phyloP scores from a whole-genome alignment of 1,140 invertebrate genomes.

The Adoxophyes honmai region DNA sequence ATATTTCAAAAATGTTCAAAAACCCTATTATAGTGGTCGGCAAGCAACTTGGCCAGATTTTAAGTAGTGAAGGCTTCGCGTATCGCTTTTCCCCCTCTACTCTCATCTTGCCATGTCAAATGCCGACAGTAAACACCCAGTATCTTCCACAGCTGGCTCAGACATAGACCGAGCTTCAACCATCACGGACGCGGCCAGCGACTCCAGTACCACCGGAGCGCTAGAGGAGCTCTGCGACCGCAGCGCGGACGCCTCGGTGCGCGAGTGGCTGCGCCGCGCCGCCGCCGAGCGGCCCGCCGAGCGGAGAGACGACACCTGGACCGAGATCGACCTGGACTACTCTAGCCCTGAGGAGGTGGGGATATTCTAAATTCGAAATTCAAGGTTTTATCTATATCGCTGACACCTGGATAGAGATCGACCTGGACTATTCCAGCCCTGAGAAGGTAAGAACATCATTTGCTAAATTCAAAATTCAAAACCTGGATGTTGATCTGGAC shows the following conservation, averaged over 20 bases:
- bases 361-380: too few relatives aligned
- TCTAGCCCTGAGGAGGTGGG: constrained; percentile 66
- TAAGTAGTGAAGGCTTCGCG: too few relatives aligned
- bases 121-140: too few relatives aligned
- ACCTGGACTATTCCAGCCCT: constrained; percentile 56
- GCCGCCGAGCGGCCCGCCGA: constrained; percentile 28
- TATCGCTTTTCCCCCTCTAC: too few relatives aligned
- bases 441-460: constrained; percentile 42
- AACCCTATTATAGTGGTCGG: too few relatives aligned
- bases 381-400: too few relatives aligned
- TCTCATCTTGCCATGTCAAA: too few relatives aligned
- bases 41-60: too few relatives aligned
- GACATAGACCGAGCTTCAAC: constrained; percentile 54
- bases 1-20: too few relatives aligned
- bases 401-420: constrained; percentile 48
- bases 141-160: constrained; percentile 19
- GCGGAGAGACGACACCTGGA: constrained; percentile 74
- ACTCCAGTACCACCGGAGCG: constrained; percentile 52
- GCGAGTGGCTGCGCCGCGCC: constrained; percentile 55
- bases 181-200: constrained; percentile 57
- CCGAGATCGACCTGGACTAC: constrained; percentile 61
- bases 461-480: too few relatives aligned
- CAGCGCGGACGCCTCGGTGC: constrained; percentile 50
- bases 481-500: too few relatives aligned
- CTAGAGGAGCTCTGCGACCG: constrained; percentile 54